Base-by-base conservation (phyloP, 2,888 invertebrate species). In the Xiphydria camelus region DNA sequence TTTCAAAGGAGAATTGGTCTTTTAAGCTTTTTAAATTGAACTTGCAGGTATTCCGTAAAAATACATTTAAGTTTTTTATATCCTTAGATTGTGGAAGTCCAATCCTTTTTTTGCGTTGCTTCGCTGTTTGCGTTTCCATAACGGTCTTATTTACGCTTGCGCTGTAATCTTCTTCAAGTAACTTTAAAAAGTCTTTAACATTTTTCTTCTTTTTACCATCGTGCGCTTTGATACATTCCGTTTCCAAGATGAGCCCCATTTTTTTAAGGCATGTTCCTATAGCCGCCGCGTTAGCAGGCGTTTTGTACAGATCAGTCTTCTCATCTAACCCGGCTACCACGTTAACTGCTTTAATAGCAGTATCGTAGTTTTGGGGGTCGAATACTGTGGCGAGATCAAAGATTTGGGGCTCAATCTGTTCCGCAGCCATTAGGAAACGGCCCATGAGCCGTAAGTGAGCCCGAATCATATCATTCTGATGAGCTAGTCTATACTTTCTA, bases 211-310 rank as follows among this genome's bases (percentile, higher is more conserved):
- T 32, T 2, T 33, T 17, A 14, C 6, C 10, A 4, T 44, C 12
- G 14, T 33, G 12, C 4, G 26, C 37, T 21, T 44, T 45, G 3
- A 48, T 42, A 14, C 37, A 53, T 15, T 48, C 45, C 14, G 41
- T 39, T 1, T 10, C n/a, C 1, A 41, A 32, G 6, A 41, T 15
- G 14, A 33, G 35, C 12, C 45, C 47, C 6, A 50, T 21, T 26
- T 50, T 40, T 43, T 47, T 53, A 4, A 49, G 29, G 10, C 44
- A 32, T 4, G 49, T 49, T n/a, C 42, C 42, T 21, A 48, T 6
- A 23, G 18, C 42, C 5, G 38, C 33, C 2, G 50, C 53, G 12
- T 42, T 37, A n/a, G 53, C 23, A 7, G 53, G 50, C 17, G 42
- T 39, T 14, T 18, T 12, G 19, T 40, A 51, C n/a, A 29, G n/a